phyloP scores from a whole-genome alignment of 1,140 invertebrate genomes.

The Atta colombica region DNA sequence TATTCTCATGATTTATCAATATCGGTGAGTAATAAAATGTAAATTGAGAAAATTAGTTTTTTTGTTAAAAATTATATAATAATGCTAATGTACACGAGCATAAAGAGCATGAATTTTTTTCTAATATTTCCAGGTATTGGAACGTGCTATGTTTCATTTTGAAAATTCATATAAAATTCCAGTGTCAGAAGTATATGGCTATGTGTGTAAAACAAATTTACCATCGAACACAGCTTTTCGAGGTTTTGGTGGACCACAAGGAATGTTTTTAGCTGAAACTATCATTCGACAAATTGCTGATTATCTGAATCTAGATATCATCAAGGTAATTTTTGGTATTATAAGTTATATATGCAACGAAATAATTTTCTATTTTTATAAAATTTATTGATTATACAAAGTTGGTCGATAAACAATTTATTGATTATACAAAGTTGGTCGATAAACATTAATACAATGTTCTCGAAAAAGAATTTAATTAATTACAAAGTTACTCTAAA shows the following conservation, averaged over 20 bases:
- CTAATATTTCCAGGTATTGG: constrained; percentile 89
- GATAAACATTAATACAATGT: too few relatives aligned
- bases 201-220: constrained; percentile 94
- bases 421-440: neutral
- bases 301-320: constrained; percentile 89
- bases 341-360: neutral
- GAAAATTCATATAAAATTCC: constrained; percentile 93
- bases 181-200: constrained; percentile 89
- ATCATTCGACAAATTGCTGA: constrained; percentile 93
- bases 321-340: constrained; percentile 81
- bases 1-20: constrained; percentile 94
- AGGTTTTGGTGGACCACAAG: constrained; percentile 96
- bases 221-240: constrained; percentile 96
- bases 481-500: too few relatives aligned
- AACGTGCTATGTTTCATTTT: constrained; percentile 93
- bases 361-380: neutral
- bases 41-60: constrained; percentile 2
- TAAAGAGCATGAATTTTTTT: constrained; percentile 82
- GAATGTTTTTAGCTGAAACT: constrained; percentile 94
- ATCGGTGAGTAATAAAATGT: constrained; percentile 88
- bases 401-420: too few relatives aligned
- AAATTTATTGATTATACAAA: constrained; percentile 4
- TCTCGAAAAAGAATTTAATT: too few relatives aligned
- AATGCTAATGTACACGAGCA: neutral
- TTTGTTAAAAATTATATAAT: neutral